Conservation (phyloP, 2,797 vertebrate species). For the Ptychadena robeensis region DNA sequence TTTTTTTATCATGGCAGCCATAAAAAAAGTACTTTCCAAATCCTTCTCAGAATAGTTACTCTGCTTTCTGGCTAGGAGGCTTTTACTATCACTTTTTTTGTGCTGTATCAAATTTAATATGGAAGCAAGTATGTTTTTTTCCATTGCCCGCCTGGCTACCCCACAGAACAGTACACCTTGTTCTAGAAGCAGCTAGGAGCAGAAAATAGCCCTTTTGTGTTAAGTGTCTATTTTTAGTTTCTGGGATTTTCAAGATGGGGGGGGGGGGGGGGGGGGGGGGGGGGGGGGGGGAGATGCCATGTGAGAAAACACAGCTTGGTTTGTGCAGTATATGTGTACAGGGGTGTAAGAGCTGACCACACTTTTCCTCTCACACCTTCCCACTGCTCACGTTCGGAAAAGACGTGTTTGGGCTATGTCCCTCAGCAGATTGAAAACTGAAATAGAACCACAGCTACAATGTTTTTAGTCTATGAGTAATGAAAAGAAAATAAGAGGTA, state of each 20-base stretch:
- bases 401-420: not conserved
- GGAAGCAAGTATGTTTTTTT: slow-evolving; percentile 27
- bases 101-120: slow-evolving; percentile 16
- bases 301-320: slow-evolving; percentile 37
- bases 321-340: slow-evolving; percentile 19
- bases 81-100: slow-evolving; percentile 1
- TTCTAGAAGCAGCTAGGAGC: not conserved
- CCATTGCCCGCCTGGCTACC: slow-evolving; percentile 13
- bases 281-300: slow-evolving; percentile 5
- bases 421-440: not conserved
- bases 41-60: not conserved
- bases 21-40: not conserved
- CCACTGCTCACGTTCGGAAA: not conserved
- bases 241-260: slow-evolving; percentile 39
- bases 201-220: slow-evolving; percentile 57
- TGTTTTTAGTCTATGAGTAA: not conserved
- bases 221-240: slow-evolving; percentile 52
- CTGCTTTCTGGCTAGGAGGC: not conserved
- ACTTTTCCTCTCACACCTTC: slow-evolving; percentile 48
- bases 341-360: slow-evolving; percentile 19
- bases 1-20: not conserved
- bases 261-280: not conserved
- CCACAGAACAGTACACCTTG: slow-evolving; percentile 31
- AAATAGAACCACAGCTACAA: not conserved
- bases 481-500: not conserved